phyloP scores from a whole-genome alignment of 2,797 vertebrate species.

The Natrix natrix region DNA sequence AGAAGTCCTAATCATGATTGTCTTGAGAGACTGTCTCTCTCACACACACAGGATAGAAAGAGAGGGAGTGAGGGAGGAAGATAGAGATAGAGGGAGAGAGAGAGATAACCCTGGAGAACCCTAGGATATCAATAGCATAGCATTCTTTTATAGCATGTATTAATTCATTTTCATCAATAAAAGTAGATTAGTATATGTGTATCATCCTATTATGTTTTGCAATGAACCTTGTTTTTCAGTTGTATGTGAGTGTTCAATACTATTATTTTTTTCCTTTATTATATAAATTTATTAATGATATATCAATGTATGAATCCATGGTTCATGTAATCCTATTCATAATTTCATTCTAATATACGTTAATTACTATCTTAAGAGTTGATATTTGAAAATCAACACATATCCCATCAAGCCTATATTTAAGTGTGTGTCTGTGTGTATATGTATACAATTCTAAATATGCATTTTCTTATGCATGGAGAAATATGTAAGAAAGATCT shows the following conservation, averaged over 20 bases:
- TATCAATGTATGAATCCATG: neutral
- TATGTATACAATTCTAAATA: no score
- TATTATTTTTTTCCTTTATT: neutral
- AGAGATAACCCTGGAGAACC: neutral
- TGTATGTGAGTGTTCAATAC: neutral
- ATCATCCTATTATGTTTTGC: neutral
- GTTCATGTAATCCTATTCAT: neutral
- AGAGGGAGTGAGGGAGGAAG: no score
- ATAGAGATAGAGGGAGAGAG: no score
- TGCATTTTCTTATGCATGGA: neutral
- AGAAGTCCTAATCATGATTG: neutral
- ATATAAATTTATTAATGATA: neutral
- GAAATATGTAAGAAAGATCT: neutral
- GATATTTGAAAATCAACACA: neutral
- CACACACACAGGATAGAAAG: no score
- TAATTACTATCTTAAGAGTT: neutral
- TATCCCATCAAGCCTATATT: neutral
- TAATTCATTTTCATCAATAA: neutral
- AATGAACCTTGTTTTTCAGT: neutral
- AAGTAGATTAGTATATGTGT: neutral
- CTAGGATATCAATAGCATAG: neutral
- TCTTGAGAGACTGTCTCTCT: no score
- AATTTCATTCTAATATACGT: neutral
- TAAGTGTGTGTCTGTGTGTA: neutral
- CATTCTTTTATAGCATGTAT: neutral